Evolutionary conservation across 2,113 vertebrate species (phyloP), one percentile per base, ranked within the genome.

Genomic region (Enhydra lutris): DNA sequence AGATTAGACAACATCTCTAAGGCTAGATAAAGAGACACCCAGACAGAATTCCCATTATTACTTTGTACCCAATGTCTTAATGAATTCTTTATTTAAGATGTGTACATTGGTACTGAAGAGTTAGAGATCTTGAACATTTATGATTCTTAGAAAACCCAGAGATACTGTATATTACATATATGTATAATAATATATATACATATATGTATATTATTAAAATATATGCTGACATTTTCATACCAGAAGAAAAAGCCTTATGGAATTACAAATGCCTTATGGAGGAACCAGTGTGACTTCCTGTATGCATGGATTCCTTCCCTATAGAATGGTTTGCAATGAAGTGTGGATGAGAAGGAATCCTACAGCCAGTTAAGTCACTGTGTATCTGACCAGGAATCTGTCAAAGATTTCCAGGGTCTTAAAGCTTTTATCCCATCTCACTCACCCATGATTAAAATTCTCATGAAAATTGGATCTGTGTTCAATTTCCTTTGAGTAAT

Each of bases 111-210:
- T n/a, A 63, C 7, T 26, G 4, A 18, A 63, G 5, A 7, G 9
- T 59, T 86, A 78, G 39, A 23, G 0, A 74, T 69, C 87, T 87
- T 89, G 7, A 80, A 55, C 10, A 71, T 59, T 67, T 78, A 15
- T 95, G 36, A 95, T 55, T 61, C 83, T 86, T 42, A 98, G 57
- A 67, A 97, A 74, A 61, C 23, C 23, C 9, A 52, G 52, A 85
- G 42, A 78, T 57, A 76, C 31, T 92, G 79, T 34, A 31, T 42
- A 29, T 10, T 47, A 47, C 7, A 45, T 8, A 47, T 47, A 47
- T 47, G 1, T 9, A 47, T 47, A 47, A 42, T 42, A 42, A 42
- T 42, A 42, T 42, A 92, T 87, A 42, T 42, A 42, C 11, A 61
- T 10, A 7, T 4, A 83, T 9, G 50, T 34, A 31, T 42, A 29